These are phyloP conservation scores for Tiliqua scincoides DNA, from an alignment of 2,113 vertebrate species.

Conservation along the genomic window DNA sequence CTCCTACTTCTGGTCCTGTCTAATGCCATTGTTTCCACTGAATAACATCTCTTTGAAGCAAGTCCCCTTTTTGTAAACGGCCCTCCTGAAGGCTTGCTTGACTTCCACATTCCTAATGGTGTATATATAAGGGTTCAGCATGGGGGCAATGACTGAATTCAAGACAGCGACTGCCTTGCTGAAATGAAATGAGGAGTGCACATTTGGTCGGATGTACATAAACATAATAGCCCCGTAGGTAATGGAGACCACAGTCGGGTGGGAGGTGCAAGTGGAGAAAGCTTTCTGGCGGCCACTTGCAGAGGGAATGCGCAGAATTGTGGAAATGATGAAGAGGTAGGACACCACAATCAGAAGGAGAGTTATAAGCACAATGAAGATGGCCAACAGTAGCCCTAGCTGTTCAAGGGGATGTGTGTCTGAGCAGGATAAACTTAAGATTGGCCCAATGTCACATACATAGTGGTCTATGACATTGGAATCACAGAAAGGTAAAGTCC, in stretches of 20 bases:
- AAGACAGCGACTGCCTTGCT: conserved; percentile 58
- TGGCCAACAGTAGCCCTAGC: neutral
- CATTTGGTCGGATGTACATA: conserved; percentile 25
- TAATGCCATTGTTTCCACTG: no score
- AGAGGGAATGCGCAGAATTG: neutral
- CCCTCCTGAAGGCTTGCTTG: conserved; percentile 45
- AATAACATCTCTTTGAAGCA: neutral
- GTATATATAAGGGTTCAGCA: conserved; percentile 67
- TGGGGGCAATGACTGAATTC: conserved; percentile 44
- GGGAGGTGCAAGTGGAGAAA: conserved; percentile 36
- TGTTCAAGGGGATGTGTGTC: conserved; percentile 39
- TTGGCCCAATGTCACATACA: conserved; percentile 32
- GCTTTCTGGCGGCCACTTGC: neutral
- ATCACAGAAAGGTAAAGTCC: conserved; percentile 15
- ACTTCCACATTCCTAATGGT: conserved; percentile 65
- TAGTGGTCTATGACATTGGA: conserved; percentile 35
- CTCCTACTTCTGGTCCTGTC: no score
- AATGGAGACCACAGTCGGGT: neutral
- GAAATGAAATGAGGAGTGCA: neutral
- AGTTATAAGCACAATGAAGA: neutral
- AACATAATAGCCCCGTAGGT: conserved; percentile 29
- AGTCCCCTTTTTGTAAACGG: neutral
- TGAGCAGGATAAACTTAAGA: neutral
- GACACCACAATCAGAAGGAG: conserved; percentile 23
- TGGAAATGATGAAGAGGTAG: neutral